phyloP scores from a whole-genome alignment of 2,113 vertebrate species.

The Corydoras sp. region DNA sequence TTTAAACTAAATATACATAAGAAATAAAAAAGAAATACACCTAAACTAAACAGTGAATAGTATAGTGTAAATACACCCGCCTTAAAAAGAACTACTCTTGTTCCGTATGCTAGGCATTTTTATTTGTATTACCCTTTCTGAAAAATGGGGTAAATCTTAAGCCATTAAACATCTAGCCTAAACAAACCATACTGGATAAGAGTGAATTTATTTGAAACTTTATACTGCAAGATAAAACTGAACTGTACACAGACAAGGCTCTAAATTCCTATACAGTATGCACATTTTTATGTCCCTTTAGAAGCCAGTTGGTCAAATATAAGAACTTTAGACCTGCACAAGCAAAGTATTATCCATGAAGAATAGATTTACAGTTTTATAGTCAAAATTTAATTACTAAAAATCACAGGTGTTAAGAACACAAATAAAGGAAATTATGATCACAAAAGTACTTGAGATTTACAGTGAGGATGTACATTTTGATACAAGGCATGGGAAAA shows the following conservation, averaged over 20 bases:
- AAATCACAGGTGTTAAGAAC: too few species aligned
- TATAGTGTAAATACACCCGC: slow-evolving; percentile 24
- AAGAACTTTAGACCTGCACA: slow-evolving; percentile 21
- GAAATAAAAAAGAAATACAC: slow-evolving; percentile 18
- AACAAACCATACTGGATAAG: slow-evolving; percentile 15
- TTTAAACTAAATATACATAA: background rate
- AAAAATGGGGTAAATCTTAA: too few species aligned
- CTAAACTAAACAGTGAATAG: slow-evolving; percentile 26
- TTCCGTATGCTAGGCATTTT: background rate
- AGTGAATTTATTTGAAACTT: slow-evolving; percentile 16
- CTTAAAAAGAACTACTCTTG: slow-evolving; percentile 15
- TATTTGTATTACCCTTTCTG: too few species aligned
- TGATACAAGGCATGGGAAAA: too few species aligned
- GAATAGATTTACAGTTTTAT: slow-evolving; percentile 19
- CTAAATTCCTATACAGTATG: slow-evolving; percentile 19
- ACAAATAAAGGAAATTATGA: too few species aligned
- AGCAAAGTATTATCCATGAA: slow-evolving; percentile 34
- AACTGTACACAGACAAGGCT: slow-evolving; percentile 21
- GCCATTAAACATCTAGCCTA: too few species aligned
- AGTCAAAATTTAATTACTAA: too few species aligned
- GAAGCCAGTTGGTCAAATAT: slow-evolving; percentile 18
- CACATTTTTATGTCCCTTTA: background rate
- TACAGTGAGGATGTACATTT: too few species aligned
- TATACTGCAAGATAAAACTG: slow-evolving; percentile 31
- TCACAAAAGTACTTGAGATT: too few species aligned